phyloP scores from a whole-genome alignment of 92 coral and sea anemone species.

The Phenganax subtilis region DNA sequence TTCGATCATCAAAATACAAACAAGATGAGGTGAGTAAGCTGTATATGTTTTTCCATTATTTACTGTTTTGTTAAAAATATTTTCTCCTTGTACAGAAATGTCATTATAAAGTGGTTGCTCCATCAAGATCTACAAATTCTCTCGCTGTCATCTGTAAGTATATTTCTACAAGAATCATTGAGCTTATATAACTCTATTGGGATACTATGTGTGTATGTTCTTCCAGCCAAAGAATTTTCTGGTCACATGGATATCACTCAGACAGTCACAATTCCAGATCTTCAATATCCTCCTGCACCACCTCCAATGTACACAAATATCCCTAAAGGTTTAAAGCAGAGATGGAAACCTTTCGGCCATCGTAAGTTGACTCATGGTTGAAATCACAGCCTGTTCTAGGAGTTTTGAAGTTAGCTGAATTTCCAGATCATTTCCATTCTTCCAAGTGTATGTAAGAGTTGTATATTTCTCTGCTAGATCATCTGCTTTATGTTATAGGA shows the following conservation, averaged over 20 bases:
- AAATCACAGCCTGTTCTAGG: not conserved
- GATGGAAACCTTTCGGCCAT: conserved; percentile 52
- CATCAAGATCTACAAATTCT: conserved; percentile 10
- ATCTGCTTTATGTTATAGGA: not conserved
- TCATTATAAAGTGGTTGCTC: conserved; percentile 10
- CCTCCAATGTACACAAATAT: conserved; percentile 38
- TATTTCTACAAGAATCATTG: not conserved
- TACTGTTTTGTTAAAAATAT: not conserved
- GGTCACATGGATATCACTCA: conserved; percentile 33
- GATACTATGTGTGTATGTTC: not conserved
- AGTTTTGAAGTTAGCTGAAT: too few species aligned
- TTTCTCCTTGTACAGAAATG: not conserved
- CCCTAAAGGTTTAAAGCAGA: conserved; percentile 27
- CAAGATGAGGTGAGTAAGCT: not conserved
- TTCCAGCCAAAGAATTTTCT: conserved; percentile 18
- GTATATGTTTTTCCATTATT: not conserved
- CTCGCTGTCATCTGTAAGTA: conserved; percentile 23
- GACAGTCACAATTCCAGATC: conserved; percentile 23
- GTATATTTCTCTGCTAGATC: too few species aligned
- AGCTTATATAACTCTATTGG: not conserved
- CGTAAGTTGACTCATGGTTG: conserved; percentile 29
- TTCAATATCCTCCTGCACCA: conserved; percentile 13
- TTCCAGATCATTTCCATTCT: too few species aligned
- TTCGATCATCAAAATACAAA: conserved; percentile 13
- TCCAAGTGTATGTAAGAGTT: too few species aligned